Base-by-base conservation (phyloP, 2,888 invertebrate genomes). In the Crematogaster levior region DNA sequence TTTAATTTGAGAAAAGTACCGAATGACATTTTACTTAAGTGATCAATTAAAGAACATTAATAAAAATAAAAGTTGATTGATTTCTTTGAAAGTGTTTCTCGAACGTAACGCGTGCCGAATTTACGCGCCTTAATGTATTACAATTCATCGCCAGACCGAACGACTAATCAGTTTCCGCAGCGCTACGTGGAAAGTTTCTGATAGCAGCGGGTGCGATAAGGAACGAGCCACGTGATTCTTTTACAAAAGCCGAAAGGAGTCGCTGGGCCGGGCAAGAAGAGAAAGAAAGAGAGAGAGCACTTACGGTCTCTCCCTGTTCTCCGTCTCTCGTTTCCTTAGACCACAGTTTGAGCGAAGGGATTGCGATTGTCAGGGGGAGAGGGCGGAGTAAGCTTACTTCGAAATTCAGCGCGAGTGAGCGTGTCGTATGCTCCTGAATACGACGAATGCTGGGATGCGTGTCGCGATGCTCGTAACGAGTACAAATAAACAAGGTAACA, bases 131-230 rank as follows among this genome's bases (percentile, higher is more conserved):
- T 79, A 79, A 70, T 70, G 30, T 75, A 79, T 79, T 79, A 34
- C 53, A 56, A 79, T 79, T 79, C 77, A 70, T 79, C 77, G 43
- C 77, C 72, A 79, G 72, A 30, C 56, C 70, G 77, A 72, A 21
- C 77, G 56, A 43, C 72, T 79, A 79, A 79, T 79, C 77, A 79
- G 77, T 79, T 79, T 72, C 73, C 77, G 72, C 73, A 56, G 43
- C 77, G 43, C 24, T 79, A 79, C 77, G 77, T 79, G 77, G 12
- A 65, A 72, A 79, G 77, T 79, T 79, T 79, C 56, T 79, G 72
- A 79, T 79, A 79, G 72, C 34, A 70, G 77, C 30, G 12, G n/a
- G 21, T 30, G 53, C 56, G 72, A 70, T 79, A 24, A 53, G 72
- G 73, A 79, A 56, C 56, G 30, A 7, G 21, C 72, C 77, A 70